These are phyloP conservation scores for Drosophila elegans DNA, from an alignment of 1,140 invertebrate species.

Conservation along the genomic window DNA sequence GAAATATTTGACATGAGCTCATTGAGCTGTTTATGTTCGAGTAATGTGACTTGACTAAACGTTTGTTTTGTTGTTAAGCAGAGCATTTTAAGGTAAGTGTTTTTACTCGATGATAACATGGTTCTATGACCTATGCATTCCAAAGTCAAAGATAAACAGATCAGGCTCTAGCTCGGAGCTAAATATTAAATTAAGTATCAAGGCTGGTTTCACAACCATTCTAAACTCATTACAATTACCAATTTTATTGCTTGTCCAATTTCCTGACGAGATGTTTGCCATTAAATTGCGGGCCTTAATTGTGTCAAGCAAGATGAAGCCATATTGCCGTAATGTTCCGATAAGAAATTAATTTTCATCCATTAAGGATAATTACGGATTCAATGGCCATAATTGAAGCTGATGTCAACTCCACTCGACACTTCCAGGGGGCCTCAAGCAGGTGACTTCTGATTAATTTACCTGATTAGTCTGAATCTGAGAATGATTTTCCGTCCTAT, in stretches of 20 bases:
- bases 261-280: slow-evolving; percentile 4
- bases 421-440: slow-evolving; percentile 8
- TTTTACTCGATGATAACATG: too few relatives aligned
- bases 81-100: too few relatives aligned
- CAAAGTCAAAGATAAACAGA: too few relatives aligned
- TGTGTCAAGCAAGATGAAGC: slow-evolving; percentile 16
- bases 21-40: too few relatives aligned
- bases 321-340: slow-evolving; percentile 44
- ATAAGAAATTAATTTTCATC: slow-evolving; percentile 46
- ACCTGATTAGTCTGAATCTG: slow-evolving; percentile 6
- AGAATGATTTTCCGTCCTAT: neutral
- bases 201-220: neutral
- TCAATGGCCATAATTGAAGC: slow-evolving; percentile 34
- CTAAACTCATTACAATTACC: slow-evolving; percentile 26
- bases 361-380: slow-evolving; percentile 40
- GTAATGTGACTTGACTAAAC: too few relatives aligned
- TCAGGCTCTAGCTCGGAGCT: too few relatives aligned
- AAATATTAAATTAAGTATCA: neutral
- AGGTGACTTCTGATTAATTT: slow-evolving; percentile 37
- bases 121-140: too few relatives aligned
- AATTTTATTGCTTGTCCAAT: slow-evolving; percentile 25
- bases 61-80: too few relatives aligned
- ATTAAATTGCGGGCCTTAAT: slow-evolving; percentile 31
- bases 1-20: too few relatives aligned
- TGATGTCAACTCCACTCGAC: slow-evolving; percentile 43